Evolutionary conservation across 2,113 vertebrate species (phyloP), one percentile per base, ranked within the genome.

Genomic region (Cyprinus carpio): DNA sequence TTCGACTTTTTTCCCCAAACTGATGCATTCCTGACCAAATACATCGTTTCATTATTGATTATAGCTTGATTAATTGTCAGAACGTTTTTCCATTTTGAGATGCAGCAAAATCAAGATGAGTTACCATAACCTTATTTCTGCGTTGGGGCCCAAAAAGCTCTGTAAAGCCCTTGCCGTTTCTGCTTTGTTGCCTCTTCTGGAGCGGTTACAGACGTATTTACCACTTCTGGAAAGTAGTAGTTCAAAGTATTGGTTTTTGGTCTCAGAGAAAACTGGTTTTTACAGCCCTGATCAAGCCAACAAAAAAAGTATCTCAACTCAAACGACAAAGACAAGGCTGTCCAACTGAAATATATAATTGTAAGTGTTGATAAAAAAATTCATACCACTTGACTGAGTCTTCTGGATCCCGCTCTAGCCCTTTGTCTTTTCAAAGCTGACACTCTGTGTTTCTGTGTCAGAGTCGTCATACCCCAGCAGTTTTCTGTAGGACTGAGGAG

Each of bases 401-500:
- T 78, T 75, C 46, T 51, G 84, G 4, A 31, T 82, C 37, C 4
- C 29, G 34, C 69, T 86, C n/a, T n/a, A n/a, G 84, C 64, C n/a
- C 54, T 49, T 77, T 78, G 87, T 84, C 86, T 78, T 88, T 88
- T 91, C 81, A 46, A 78, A 25, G 75, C 27, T 18, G 60, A 58
- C 74, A 87, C 87, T 15, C n/a, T 75, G 65, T 0, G 75, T 79
- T 0, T 96, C 95, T 0, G 92, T 90, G 2, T 96, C 96, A 3
- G 96, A 83, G 18, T 40, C 95, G 77, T 96, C 95, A 3, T 95
- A 96, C 84, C 95, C 95, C 71, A 98, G 95, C 85, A 98, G 94
- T 91, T 94, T 95, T 90, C 96, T 96, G 91, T 95, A 98, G 64
- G 95, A 96, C 77, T 96, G 94, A 0, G 95, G 96, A 23, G 93